Evolutionary conservation across 2,797 vertebrate species (phyloP).

Genomic region (Anabacerthia variegaticeps): DNA sequence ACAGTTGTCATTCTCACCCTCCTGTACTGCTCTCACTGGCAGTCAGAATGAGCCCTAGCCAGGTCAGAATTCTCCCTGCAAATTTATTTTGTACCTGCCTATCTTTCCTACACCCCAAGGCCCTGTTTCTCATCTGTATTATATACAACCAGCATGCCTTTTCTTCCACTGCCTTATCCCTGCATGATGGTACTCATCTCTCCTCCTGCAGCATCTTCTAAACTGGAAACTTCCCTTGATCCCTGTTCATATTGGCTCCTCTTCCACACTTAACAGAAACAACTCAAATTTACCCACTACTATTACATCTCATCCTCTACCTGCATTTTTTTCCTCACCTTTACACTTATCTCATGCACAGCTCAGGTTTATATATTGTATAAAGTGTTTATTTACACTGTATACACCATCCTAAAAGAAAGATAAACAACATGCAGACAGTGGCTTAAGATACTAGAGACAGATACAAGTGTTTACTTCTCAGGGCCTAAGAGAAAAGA

Average conservation of each 20-base stretch:
- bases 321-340: neutral
- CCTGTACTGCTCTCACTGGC: rapidly evolving
- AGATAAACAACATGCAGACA: neutral
- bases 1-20: neutral
- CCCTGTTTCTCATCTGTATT: neutral
- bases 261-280: neutral
- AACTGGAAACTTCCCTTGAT: neutral
- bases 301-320: neutral
- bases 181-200: rapidly evolving
- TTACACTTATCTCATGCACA: neutral
- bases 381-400: neutral
- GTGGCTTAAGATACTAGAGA: neutral
- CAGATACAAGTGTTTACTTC: neutral
- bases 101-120: neutral
- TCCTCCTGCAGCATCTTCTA: neutral
- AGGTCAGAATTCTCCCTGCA: neutral
- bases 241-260: neutral
- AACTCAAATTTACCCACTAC: neutral
- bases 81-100: neutral
- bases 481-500: neutral
- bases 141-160: neutral
- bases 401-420: neutral
- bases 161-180: neutral
- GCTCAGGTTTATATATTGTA: neutral
- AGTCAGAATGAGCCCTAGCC: rapidly evolving